These are phyloP conservation scores for Mya arenaria DNA, from an alignment of 1,140 invertebrate genomes.

Conservation along the genomic window DNA sequence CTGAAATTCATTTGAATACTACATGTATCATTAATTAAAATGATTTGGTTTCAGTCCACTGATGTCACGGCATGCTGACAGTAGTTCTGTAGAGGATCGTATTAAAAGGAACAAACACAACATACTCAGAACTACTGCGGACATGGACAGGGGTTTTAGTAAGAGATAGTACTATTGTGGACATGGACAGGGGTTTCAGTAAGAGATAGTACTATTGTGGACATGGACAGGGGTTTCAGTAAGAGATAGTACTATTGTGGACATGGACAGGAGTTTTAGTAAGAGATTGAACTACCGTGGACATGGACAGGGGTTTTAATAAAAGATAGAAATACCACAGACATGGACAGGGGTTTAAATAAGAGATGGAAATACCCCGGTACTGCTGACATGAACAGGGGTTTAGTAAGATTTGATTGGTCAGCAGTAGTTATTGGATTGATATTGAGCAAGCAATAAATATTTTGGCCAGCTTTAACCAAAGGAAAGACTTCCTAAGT, in stretches of 20 bases:
- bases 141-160: constrained; percentile 91
- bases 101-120: constrained; percentile 92
- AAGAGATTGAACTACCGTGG: neutral
- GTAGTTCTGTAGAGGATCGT: constrained; percentile 88
- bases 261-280: neutral
- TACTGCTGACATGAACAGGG: no score
- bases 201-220: constrained; percentile 78
- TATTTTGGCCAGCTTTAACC: no score
- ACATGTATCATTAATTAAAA: no score
- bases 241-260: neutral
- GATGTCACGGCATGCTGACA: constrained; percentile 86
- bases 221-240: no score
- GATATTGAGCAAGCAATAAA: no score
- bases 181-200: constrained; percentile 90
- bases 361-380: neutral
- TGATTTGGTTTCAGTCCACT: constrained; percentile 88
- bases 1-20: no score
- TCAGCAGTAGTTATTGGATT: no score
- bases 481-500: no score
- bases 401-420: no score
- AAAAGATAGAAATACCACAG: neutral
- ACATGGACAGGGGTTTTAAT: neutral
- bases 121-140: constrained; percentile 93
- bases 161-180: no score
- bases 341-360: neutral